Evolutionary conservation across 2,888 invertebrate species (phyloP), one percentile per base, ranked within the genome.

Genomic region (Agonopterix subpropinquella): DNA sequence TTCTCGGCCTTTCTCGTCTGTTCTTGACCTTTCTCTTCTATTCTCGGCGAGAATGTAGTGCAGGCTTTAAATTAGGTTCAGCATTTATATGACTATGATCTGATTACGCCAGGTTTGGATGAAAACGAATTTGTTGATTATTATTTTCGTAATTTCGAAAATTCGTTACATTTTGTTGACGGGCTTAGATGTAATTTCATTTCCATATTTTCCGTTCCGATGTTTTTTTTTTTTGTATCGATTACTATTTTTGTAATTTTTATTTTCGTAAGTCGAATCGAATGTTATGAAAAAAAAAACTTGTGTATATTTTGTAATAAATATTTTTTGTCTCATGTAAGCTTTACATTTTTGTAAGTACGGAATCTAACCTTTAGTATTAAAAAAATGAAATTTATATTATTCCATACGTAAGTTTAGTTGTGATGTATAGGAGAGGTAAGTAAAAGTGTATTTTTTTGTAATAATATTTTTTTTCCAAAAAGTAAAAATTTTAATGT

Each of bases 281-380:
- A 28, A 28, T 28, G 1, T 28, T 28, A 28, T 28, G 8, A 10
- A 43, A 28, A 47, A 45, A 47, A 47, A 50, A 52, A 48, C 45
- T 53, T 55, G 53, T 80, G 79, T 80, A 80, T 79, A 79, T 80
- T 77, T 79, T 80, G 80, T 80, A 75, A 73, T 77, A 73, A 61
- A 64, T 64, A 58, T 64, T 59, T 61, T 61, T 53, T 53, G 50
- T 61, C 57, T 61, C 58, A 9, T 42, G 11, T 49, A 63, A 56
- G 64, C 57, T 62, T 67, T 68, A 68, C 61, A 59, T 58, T 45
- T 51, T 54, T 67, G 64, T 72, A 72, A 67, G 69, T 71, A 71
- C 62, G 57, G 11, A 64, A 66, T 59, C 69, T 62, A 64, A 11
- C 55, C 47, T 57, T 56, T 65, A 68, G 65, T 68, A 64, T 67